Conservation (phyloP, 2,888 invertebrate genomes). For the Amphipoea oculea region DNA sequence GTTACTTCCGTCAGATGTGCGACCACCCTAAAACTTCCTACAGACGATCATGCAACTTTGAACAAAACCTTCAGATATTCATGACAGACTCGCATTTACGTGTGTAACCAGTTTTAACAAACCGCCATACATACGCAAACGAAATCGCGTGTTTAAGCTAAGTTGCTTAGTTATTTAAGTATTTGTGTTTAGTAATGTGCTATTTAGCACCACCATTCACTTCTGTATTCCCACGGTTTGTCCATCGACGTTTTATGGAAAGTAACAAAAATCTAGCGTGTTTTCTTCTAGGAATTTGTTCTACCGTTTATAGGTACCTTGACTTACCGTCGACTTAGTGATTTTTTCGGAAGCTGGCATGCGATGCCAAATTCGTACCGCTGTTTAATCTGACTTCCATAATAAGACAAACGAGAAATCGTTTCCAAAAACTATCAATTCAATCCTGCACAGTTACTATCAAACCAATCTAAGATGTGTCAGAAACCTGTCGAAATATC, state of each 20-base stretch:
- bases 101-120: conserved; percentile 9
- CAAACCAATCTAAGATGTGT: neutral
- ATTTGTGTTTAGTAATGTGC: conserved; percentile 49
- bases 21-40: neutral
- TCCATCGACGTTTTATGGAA: conserved; percentile 4
- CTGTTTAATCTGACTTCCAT: neutral
- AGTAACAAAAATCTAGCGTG: neutral
- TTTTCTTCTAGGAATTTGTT: neutral
- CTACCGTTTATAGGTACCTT: too few species aligned
- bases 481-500: neutral
- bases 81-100: neutral
- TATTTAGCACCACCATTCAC: conserved; percentile 53
- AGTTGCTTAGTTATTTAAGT: conserved; percentile 41
- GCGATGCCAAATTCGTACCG: neutral
- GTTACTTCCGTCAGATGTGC: neutral
- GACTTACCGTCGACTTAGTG: neutral
- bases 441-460: neutral
- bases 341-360: neutral
- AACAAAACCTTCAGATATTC: neutral
- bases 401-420: neutral
- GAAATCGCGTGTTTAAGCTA: conserved; percentile 50
- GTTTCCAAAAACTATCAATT: neutral
- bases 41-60: conserved; percentile 3
- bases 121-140: conserved; percentile 22
- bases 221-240: conserved; percentile 47